These are phyloP conservation scores for Parapsyche elsis DNA, from an alignment of 1,140 invertebrate genomes.

Conservation along the genomic window DNA sequence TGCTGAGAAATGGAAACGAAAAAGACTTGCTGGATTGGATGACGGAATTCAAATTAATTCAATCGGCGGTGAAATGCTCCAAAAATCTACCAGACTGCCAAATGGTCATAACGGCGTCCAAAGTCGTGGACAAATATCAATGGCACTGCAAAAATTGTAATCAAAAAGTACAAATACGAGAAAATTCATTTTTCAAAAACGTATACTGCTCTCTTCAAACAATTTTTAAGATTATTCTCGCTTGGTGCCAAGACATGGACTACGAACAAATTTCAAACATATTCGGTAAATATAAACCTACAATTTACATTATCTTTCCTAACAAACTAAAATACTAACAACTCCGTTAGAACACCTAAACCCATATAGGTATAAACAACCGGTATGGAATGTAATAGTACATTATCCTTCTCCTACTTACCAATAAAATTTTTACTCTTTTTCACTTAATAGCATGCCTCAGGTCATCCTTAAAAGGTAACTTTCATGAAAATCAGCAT, in stretches of 20 bases:
- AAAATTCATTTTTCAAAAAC: conserved; percentile 55
- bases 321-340: background rate
- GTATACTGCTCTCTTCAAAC: conserved; percentile 46
- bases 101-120: conserved; percentile 41
- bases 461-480: background rate
- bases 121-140: conserved; percentile 54
- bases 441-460: background rate
- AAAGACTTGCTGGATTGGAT: conserved; percentile 52
- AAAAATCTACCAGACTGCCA: conserved; percentile 38
- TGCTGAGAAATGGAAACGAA: conserved; percentile 43
- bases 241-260: conserved; percentile 54
- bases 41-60: conserved; percentile 49
- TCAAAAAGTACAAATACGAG: conserved; percentile 48
- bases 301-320: too few relatives aligned
- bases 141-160: conserved; percentile 54
- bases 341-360: too few relatives aligned
- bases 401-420: background rate
- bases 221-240: conserved; percentile 51
- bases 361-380: too few relatives aligned
- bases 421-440: background rate
- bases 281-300: conserved; percentile 44
- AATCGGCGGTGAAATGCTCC: conserved; percentile 36
- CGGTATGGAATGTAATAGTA: too few relatives aligned
- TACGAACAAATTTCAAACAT: conserved; percentile 40
- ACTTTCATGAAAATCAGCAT: background rate